Base-by-base conservation (phyloP, 2,888 invertebrate genomes). In the Caenorhabditis doughertyi region DNA sequence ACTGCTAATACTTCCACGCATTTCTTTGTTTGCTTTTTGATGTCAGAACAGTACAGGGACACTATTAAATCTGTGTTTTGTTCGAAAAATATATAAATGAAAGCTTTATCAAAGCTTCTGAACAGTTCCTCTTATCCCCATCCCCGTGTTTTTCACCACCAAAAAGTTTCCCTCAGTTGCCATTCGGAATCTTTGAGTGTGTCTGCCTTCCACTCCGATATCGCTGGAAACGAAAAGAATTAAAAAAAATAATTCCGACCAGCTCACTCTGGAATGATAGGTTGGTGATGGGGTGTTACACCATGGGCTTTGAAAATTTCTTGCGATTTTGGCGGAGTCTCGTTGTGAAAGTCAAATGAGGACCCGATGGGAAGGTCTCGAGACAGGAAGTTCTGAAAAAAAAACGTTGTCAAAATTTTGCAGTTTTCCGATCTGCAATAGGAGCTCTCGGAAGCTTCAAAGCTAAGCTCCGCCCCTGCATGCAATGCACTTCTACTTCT, bases 141-240 rank as follows among this genome's bases (percentile, higher is more conserved):
- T n/a, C 27, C 42, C 42, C 16, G 25, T 60, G 13, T 60, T 60
- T 13, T 23, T 42, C 9, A 60, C 25, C 7, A 39, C 42, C 25
- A 60, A n/a, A 27, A 27, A 25, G 7, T 60, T 39, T 7, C 42
- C 58, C 8, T 35, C 39, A 1, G 25, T 42, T 27, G 4, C 16
- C 25, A 42, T 60, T 60, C 42, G 11, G 13, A 60, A 60, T 16
- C 42, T 23, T 42, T 60, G 42, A 27, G 60, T 60, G 7, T 60
- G 60, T 44, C 60, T 21, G 9, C 58, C 58, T 18, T 21, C 21
- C 7, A 60, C 7, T 35, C 58, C 58, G 16, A 60, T 25, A n/a
- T 42, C 42, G 25, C 60, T 56, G 56, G 25, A 51, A 51, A 18
- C 18, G 21, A 21, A 21, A 21, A 51, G 11, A 51, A 11, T 27